These are phyloP conservation scores for Drosophila kokeensis DNA, from an alignment of 2,888 invertebrate species.

Conservation along the genomic window DNA sequence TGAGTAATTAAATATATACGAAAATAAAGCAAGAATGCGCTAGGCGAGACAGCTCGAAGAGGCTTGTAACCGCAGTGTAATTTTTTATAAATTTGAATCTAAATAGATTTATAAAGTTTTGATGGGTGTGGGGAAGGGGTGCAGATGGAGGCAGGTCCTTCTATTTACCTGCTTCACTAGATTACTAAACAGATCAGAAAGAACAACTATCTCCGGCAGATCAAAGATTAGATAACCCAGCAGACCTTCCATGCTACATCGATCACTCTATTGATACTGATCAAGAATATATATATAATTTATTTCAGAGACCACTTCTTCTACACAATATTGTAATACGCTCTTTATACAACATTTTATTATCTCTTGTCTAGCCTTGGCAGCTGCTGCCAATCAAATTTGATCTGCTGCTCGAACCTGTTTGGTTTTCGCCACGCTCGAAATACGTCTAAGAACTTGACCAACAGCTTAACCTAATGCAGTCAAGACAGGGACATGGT, in stretches of 20 bases:
- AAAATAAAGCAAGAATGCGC: not conserved
- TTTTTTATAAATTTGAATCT: too few relatives aligned
- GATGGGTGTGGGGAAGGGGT: too few relatives aligned
- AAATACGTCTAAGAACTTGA: slow-evolving; percentile 69
- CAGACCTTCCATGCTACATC: too few relatives aligned
- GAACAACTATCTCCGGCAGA: too few relatives aligned
- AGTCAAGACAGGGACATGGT: not conserved
- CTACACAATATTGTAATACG: not conserved
- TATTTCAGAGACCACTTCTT: too few relatives aligned
- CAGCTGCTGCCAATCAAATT: slow-evolving; percentile 11
- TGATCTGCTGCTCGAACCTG: slow-evolving; percentile 20
- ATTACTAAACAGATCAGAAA: too few relatives aligned
- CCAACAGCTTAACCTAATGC: slow-evolving; percentile 56
- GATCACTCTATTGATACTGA: too few relatives aligned
- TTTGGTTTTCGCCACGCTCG: slow-evolving; percentile 12
- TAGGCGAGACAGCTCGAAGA: not conserved
- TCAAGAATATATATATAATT: not conserved
- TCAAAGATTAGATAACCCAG: too few relatives aligned
- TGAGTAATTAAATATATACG: not conserved
- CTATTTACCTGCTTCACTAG: too few relatives aligned
- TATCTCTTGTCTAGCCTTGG: not conserved
- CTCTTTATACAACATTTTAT: not conserved
- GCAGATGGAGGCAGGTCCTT: too few relatives aligned
- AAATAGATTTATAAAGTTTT: too few relatives aligned
- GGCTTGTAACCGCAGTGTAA: not conserved